Evolutionary conservation across 2,797 vertebrate genomes (phyloP).

Genomic region (Aeoliscus strigatus): DNA sequence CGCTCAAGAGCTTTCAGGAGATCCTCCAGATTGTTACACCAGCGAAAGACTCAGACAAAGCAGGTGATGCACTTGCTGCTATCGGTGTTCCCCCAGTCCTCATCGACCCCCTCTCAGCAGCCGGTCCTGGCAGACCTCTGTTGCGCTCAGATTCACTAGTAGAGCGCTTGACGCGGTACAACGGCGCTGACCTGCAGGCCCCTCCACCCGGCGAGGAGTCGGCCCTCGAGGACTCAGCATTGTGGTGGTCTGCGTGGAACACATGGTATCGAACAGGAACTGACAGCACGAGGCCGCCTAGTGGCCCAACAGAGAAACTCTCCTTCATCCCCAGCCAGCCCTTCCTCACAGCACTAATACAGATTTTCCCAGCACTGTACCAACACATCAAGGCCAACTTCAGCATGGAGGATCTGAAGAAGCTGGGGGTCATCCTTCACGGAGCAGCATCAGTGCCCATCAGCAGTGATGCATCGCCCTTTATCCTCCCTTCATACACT

Average conservation of each 20-base stretch:
- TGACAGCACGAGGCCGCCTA: constrained; percentile 91
- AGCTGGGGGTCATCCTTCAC: constrained; percentile 91
- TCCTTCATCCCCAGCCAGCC: constrained; percentile 97
- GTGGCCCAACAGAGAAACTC: constrained; percentile 77
- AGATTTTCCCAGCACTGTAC: constrained; percentile 97
- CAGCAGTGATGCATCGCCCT: constrained; percentile 97
- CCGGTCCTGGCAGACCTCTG: constrained; percentile 85
- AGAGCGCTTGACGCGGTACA: constrained; percentile 85
- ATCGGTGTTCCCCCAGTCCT: constrained; percentile 88
- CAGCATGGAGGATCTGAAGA: constrained; percentile 94
- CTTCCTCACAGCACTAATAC: constrained; percentile 95
- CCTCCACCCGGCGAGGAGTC: constrained; percentile 82
- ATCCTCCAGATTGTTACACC: constrained; percentile 96
- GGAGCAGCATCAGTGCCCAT: constrained; percentile 96
- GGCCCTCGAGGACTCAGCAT: constrained; percentile 84
- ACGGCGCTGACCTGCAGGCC: constrained; percentile 72
- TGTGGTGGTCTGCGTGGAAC: constrained; percentile 99
- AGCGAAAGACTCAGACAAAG: constrained; percentile 84
- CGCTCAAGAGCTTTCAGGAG: constrained; percentile 98
- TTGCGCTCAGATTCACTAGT: constrained; percentile 90
- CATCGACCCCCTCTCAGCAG: constrained; percentile 82
- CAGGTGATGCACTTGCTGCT: constrained; percentile 83
- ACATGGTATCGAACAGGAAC: constrained; percentile 95
- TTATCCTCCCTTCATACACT: constrained; percentile 96
- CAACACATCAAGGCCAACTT: constrained; percentile 95